Base-by-base conservation (phyloP, 2,797 vertebrate genomes). In the Coregonus sp. region DNA sequence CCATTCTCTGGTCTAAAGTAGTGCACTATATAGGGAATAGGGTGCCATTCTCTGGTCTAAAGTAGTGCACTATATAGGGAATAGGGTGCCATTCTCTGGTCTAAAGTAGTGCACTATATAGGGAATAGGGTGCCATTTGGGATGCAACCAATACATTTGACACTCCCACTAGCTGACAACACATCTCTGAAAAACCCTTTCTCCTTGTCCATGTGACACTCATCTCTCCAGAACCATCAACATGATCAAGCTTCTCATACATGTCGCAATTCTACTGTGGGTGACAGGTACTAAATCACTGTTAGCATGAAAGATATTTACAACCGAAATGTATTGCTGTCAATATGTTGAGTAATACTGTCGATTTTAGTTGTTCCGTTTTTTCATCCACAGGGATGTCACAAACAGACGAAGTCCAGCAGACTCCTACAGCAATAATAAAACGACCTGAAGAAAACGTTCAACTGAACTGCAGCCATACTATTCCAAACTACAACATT, bases 391-490 rank as follows among this genome's bases (percentile, higher is more conserved):
- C 56, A 86, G 84, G 78, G 25, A 3, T 31, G 52, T 73, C 72
- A 52, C 63, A 67, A 6, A 33, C 69, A 47, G 37, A 56, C 56
- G 33, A 81, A 9, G 61, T 87, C 75, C 3, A 35, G 61, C 83
- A 87, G 56, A 71, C 76, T 18, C 14, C 76, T 74, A 31, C 5
- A 18, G 51, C 47, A 52, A 5, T 82, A 25, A 72, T 79, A 2
- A 16, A 54, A 51, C 18, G 7, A 68, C 4, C 50, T 18, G 79
- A 78, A 67, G 37, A 71, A 1, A 76, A 47, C 15, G 65, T 78
- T 6, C 78, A 77, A 51, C 73, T 87, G 51, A 84, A 40, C 20
- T 89, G 86, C 52, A 54, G 4, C 1, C 87, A 88, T 33, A 74
- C 78, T 4, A 68, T 80, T 61, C 80, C 67, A 15, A 25, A 33